phyloP scores from a whole-genome alignment of 2,888 invertebrate genomes.

The Andrena trimmerana region DNA sequence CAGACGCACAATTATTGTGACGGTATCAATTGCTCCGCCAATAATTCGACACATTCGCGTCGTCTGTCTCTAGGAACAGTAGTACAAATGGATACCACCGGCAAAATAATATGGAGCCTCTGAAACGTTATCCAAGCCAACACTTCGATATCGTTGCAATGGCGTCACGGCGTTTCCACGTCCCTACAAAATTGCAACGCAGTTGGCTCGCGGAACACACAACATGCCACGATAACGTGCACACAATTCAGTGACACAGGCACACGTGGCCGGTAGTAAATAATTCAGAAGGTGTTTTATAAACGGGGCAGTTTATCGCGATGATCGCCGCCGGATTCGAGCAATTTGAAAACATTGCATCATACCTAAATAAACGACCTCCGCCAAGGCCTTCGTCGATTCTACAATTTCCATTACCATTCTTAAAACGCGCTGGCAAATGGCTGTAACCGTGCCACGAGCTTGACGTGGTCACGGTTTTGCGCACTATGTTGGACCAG shows the following conservation, averaged over 20 bases:
- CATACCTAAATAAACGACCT: slow-evolving; percentile 17
- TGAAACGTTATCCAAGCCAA: too few species aligned
- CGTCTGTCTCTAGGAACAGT: too few species aligned
- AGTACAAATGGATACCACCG: too few species aligned
- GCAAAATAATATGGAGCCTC: too few species aligned
- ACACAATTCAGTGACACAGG: slow-evolving; percentile 19
- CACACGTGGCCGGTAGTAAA: slow-evolving; percentile 23
- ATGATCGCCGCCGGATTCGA: slow-evolving; percentile 31
- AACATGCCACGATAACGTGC: neutral
- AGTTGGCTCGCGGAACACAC: neutral
- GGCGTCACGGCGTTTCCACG: neutral
- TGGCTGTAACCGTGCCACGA: too few species aligned
- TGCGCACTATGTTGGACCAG: too few species aligned
- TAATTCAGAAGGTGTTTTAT: slow-evolving; percentile 40
- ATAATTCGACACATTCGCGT: too few species aligned
- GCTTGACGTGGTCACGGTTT: too few species aligned
- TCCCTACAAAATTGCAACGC: neutral
- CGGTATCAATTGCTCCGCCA: too few species aligned
- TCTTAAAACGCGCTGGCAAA: neutral
- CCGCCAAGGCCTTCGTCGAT: slow-evolving; percentile 18
- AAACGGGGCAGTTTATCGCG: slow-evolving; percentile 31
- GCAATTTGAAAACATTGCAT: slow-evolving; percentile 27
- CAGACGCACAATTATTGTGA: too few species aligned
- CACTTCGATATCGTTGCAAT: too few species aligned
- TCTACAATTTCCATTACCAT: neutral